These are phyloP conservation scores for Paralichthys olivaceus DNA, from an alignment of 2,113 vertebrate genomes.

Conservation along the genomic window DNA sequence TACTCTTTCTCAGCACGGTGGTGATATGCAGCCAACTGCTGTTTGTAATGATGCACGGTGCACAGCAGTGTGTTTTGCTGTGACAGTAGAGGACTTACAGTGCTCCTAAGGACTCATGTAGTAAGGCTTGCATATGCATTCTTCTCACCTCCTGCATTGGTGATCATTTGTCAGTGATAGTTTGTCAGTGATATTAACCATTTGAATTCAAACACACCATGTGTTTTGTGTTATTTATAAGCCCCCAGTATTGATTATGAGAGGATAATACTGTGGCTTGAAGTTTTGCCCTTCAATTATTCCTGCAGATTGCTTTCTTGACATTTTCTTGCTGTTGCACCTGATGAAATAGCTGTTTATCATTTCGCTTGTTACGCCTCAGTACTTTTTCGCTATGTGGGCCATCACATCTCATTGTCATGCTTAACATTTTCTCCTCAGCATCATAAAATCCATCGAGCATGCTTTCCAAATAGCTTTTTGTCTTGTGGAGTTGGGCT, in stretches of 20 bases:
- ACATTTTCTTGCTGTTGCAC: slow-evolving; percentile 50
- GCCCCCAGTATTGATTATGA: slow-evolving; percentile 20
- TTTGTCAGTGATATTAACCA: not conserved
- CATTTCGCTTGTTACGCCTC: slow-evolving; percentile 58
- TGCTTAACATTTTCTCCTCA: slow-evolving; percentile 54
- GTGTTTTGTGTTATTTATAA: not conserved
- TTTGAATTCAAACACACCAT: slow-evolving; percentile 12
- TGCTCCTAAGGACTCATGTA: slow-evolving; percentile 21
- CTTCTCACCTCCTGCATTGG: not conserved
- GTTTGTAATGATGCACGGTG: slow-evolving; percentile 37
- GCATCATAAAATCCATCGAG: slow-evolving; percentile 57
- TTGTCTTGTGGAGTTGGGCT: slow-evolving; percentile 46
- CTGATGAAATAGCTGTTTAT: slow-evolving; percentile 75
- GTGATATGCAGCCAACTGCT: slow-evolving; percentile 47
- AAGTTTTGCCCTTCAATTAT: slow-evolving; percentile 53
- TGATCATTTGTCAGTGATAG: slow-evolving; percentile 3
- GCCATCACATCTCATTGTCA: slow-evolving; percentile 65
- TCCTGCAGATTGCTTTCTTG: slow-evolving; percentile 47
- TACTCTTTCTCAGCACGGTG: slow-evolving; percentile 40
- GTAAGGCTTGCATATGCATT: slow-evolving; percentile 25
- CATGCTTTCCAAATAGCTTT: slow-evolving; percentile 65
- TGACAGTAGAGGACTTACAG: slow-evolving; percentile 29
- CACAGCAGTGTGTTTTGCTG: slow-evolving; percentile 25
- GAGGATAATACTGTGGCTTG: slow-evolving; percentile 25
- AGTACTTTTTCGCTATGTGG: slow-evolving; percentile 39